Evolutionary conservation across 2,797 vertebrate genomes (phyloP).

Genomic region (Urophycis tenuis): DNA sequence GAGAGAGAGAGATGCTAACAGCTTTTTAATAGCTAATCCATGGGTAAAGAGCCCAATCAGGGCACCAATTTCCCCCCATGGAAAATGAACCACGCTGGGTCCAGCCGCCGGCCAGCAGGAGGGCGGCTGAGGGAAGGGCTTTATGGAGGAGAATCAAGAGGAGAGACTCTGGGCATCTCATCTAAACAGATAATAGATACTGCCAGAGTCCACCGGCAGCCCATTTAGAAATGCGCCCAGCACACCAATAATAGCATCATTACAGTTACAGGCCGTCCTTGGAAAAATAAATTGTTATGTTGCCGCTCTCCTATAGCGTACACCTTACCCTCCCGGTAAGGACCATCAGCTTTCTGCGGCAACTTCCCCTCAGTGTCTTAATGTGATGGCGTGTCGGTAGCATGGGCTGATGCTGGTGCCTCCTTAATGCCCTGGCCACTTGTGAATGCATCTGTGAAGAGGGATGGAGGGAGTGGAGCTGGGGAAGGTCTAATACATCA

Average conservation of each 20-base stretch:
- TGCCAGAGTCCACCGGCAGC: constrained; percentile 45
- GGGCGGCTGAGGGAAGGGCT: constrained; percentile 54
- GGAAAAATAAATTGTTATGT: constrained; percentile 41
- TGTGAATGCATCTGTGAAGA: neutral
- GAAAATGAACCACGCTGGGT: constrained; percentile 64
- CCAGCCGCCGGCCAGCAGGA: constrained; percentile 41
- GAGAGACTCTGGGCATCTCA: constrained; percentile 50
- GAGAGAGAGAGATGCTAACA: constrained; percentile 64
- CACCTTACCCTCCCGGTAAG: constrained; percentile 19
- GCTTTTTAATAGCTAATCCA: constrained; percentile 76
- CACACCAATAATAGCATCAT: constrained; percentile 53
- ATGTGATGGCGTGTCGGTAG: neutral
- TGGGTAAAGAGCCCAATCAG: constrained; percentile 69
- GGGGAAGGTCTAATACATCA: neutral
- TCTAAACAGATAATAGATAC: constrained; percentile 55
- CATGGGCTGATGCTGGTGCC: neutral
- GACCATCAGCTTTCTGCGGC: neutral
- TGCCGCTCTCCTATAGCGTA: constrained; percentile 14
- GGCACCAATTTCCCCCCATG: constrained; percentile 58
- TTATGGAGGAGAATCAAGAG: constrained; percentile 35
- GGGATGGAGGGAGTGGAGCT: neutral
- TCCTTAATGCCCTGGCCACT: neutral
- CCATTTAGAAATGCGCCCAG: constrained; percentile 56
- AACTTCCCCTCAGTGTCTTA: neutral
- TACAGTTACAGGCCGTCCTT: constrained; percentile 46